Base-by-base conservation (phyloP, 2,113 vertebrate species). In the Hydrolagus affinis region DNA sequence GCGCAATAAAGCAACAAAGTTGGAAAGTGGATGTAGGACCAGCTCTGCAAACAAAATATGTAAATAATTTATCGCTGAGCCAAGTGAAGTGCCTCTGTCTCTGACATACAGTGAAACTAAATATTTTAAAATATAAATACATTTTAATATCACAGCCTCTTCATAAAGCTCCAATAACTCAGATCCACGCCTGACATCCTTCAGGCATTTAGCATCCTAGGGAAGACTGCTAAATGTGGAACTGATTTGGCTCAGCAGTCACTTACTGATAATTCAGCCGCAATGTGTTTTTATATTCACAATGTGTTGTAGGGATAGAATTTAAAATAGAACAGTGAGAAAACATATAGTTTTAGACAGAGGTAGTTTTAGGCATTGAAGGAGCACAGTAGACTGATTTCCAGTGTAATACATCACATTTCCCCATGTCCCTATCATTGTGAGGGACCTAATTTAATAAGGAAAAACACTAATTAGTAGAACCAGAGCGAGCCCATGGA, bases 1-100 rank as follows among this genome's bases (percentile, higher is more conserved):
- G 17, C 78, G 66, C 66, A 64, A 66, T 64, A 7, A 32, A 83
- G 62, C 60, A 83, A 19, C 66, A 28, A 83, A 83, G 64, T 83
- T 3, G 66, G 32, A 68, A 83, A 83, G 19, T 28, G 11, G 8
- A 28, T 15, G 14, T 28, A 83, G 19, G 78, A 28, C 62, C 7
- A 68, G 62, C 28, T 66, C 25, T 62, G 32, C 78, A 66, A 66
- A 32, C 25, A 83, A 83, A 66, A 66, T 28, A 32, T 30, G 77
- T 80, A 64, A 80, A 80, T 80, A 80, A 80, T 83, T 83, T 25
- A 83, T 83, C 11, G 66, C 62, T 64, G 11, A 32, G 66, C 62
- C 32, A 66, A 25, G 32, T 66, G 64, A 64, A 68, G 32, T 78
- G 57, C n/a, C n/a, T 25, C 21, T 23, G 60, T 21, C 28, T 83